Evolutionary conservation across 2,113 vertebrate genomes (phyloP), one percentile per base, ranked within the genome.

Genomic region (Cyanoliseus patagonus): DNA sequence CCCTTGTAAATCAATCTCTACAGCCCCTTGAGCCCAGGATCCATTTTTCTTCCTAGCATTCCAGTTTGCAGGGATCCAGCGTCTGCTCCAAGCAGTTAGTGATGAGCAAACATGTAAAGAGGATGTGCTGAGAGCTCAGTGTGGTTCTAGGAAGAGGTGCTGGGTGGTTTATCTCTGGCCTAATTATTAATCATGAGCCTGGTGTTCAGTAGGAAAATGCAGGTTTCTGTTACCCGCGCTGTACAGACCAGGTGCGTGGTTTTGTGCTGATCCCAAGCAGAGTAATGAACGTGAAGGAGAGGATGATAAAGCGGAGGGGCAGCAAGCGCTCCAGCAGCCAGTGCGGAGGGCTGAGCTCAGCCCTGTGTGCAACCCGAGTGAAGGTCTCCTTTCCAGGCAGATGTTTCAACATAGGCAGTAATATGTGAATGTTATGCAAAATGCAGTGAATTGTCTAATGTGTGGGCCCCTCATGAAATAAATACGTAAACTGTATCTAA

Each of bases 401-500:
- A 25, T 13, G 22, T 73, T 90, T 70, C 85, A 73, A 39, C 74
- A 14, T 2, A 61, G 59, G 55, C 73, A 47, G 51, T 68, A 85
- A 92, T 92, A 42, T 28, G 64, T 35, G 46, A 75, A 37, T 33
- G 61, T 72, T 81, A 41, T 76, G 73, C 83, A 82, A 94, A 95
- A 91, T 33, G 53, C 77, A 42, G 61, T 23, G 81, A 89, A 72
- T 91, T 89, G 91, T 86, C 70, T 88, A 39, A 79, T 1, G 15
- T 8, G 13, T 75, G 91, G 52, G 92, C 67, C 59, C 77, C 88
- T 94, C 70, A 24, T 53, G 92, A 96, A 92, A 96, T 95, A 96
- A 95, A 97, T 90, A 94, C 30, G 87, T 96, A 97, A 97, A 96
- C 86, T 91, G 93, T 88, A 78, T 93, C 95, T 94, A 97, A 97